Evolutionary conservation across 2,797 vertebrate species (phyloP).

Genomic region (Melanogrammus aeglefinus): DNA sequence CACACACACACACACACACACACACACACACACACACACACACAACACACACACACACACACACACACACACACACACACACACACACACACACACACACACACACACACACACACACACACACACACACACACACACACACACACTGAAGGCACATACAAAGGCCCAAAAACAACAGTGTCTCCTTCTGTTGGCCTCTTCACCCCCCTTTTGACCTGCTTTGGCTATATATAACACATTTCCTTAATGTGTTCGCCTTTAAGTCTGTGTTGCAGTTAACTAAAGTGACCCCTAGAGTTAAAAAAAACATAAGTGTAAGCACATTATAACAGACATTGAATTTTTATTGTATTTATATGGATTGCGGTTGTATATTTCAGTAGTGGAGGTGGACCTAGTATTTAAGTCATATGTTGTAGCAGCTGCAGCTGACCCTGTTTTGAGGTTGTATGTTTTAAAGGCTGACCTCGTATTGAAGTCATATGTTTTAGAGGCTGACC

Average conservation of each 20-base stretch:
- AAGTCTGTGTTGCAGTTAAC: neutral
- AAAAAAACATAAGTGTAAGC: too few species aligned
- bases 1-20: conserved; percentile 2
- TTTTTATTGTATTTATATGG: too few species aligned
- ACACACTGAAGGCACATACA: neutral
- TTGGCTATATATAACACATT: neutral
- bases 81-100: neutral
- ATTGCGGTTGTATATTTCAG: too few species aligned
- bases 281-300: neutral
- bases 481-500: neutral
- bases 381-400: too few species aligned
- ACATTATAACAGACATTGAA: neutral
- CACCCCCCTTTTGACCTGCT: neutral
- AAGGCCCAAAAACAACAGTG: too few species aligned
- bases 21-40: conserved; percentile 1
- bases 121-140: neutral
- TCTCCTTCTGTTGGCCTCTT: neutral
- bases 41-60: neutral
- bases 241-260: neutral
- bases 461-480: too few species aligned
- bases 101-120: neutral
- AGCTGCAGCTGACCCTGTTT: too few species aligned
- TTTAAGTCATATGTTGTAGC: too few species aligned
- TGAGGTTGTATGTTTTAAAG: too few species aligned
- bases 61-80: too few species aligned